phyloP scores from a whole-genome alignment of 2,113 vertebrate genomes.

The Hirundichthys speculiger region DNA sequence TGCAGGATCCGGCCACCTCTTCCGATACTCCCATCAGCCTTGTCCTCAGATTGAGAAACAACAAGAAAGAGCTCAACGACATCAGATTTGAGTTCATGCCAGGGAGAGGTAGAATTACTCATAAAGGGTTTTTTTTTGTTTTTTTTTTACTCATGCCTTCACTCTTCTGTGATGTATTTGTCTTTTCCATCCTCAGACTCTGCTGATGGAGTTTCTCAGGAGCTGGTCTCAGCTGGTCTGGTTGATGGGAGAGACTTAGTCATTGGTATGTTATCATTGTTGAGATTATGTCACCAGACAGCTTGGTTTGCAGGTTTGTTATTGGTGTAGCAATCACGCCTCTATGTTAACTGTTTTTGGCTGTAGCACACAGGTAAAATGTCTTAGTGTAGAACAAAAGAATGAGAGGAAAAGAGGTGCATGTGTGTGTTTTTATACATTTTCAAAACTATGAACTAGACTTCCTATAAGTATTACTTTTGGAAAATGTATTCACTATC shows the following conservation, averaged over 20 bases:
- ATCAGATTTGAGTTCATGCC: slow-evolving; percentile 98
- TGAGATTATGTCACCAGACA: neutral
- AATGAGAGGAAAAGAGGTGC: too few relatives aligned
- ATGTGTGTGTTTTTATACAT: too few relatives aligned
- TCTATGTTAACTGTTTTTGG: too few relatives aligned
- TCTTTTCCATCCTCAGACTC: slow-evolving; percentile 85
- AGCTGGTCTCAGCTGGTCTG: slow-evolving; percentile 97
- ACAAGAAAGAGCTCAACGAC: slow-evolving; percentile 98
- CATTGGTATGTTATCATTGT: slow-evolving; percentile 84
- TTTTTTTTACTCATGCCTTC: neutral
- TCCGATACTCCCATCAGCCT: slow-evolving; percentile 89
- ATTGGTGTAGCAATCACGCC: neutral
- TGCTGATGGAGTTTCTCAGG: slow-evolving; percentile 97
- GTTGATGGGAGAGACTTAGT: slow-evolving; percentile 97
- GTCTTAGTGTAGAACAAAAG: too few relatives aligned
- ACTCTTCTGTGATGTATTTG: neutral
- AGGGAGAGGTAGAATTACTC: slow-evolving; percentile 88
- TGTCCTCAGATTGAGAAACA: slow-evolving; percentile 94
- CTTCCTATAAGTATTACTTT: too few relatives aligned
- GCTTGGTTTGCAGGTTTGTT: neutral
- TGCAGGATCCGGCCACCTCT: slow-evolving; percentile 77
- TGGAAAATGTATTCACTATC: too few relatives aligned
- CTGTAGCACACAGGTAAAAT: too few relatives aligned
- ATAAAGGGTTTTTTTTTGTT: rapidly evolving
- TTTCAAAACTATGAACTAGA: too few relatives aligned